Evolutionary conservation across 2,888 invertebrate species (phyloP).

Genomic region (Eristalinus aeneus): DNA sequence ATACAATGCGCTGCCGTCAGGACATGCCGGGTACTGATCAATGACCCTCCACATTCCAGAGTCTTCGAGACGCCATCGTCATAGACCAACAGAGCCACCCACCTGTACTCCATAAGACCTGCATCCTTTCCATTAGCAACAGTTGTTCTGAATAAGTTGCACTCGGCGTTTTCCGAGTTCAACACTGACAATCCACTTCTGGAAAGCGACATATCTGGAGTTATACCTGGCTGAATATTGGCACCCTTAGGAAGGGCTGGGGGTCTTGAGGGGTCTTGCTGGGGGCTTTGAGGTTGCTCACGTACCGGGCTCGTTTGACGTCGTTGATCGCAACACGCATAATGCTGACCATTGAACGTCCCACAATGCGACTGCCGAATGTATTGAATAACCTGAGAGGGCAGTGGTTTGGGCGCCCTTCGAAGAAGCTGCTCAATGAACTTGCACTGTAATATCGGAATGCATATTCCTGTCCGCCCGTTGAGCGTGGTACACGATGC

Average conservation of each 20-base stretch:
- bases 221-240: not conserved
- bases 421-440: slow-evolving; percentile 39
- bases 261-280: no score
- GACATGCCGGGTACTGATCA: not conserved
- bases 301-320: not conserved
- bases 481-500: slow-evolving; percentile 2
- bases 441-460: slow-evolving; percentile 43
- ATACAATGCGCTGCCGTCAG: not conserved
- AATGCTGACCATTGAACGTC: slow-evolving; percentile 30
- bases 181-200: slow-evolving; percentile 26
- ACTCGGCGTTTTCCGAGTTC: slow-evolving; percentile 49
- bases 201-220: not conserved
- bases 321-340: slow-evolving; percentile 51
- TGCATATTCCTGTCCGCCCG: slow-evolving; percentile 44
- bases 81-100: slow-evolving; percentile 82
- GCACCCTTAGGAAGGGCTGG: no score
- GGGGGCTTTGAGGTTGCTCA: no score
- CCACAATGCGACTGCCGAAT: slow-evolving; percentile 43
- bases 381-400: slow-evolving; percentile 17
- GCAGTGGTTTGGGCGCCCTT: slow-evolving; percentile 26
- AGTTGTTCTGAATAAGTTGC: no score
- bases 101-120: slow-evolving; percentile 85
- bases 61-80: not conserved
- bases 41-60: not conserved
- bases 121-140: slow-evolving; percentile 84